These are phyloP conservation scores for Opisthograptis luteolata DNA, from an alignment of 2,888 invertebrate genomes.

Conservation along the genomic window DNA sequence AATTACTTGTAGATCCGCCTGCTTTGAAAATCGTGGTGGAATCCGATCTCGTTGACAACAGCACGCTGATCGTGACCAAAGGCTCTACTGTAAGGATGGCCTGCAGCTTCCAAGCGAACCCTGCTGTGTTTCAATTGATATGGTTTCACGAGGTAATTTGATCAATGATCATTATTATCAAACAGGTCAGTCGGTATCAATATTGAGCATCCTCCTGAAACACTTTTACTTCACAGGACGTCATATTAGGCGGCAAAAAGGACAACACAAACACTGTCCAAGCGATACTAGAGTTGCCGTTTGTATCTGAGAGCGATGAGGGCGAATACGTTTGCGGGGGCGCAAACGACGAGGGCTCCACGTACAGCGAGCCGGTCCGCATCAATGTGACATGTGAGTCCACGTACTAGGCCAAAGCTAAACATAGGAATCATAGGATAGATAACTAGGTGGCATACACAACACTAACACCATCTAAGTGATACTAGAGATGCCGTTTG, in stretches of 20 bases:
- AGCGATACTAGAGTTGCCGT: slow-evolving; percentile 52
- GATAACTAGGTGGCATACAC: too few species aligned
- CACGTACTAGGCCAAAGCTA: not conserved
- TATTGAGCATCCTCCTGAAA: too few species aligned
- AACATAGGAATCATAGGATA: too few species aligned
- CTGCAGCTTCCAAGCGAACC: slow-evolving; percentile 70
- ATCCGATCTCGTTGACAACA: slow-evolving; percentile 52
- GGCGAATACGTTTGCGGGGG: slow-evolving; percentile 75
- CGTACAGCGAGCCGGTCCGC: slow-evolving; percentile 63
- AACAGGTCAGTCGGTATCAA: too few species aligned
- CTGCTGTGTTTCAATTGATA: slow-evolving; percentile 60
- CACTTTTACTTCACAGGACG: too few species aligned
- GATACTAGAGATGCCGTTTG: too few species aligned
- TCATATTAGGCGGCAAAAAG: slow-evolving; percentile 50
- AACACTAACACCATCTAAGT: too few species aligned
- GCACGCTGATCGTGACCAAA: slow-evolving; percentile 60
- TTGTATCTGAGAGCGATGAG: slow-evolving; percentile 56
- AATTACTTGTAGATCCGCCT: slow-evolving; percentile 74
- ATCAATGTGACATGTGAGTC: slow-evolving; percentile 70
- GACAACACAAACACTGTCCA: slow-evolving; percentile 48
- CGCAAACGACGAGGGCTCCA: slow-evolving; percentile 63
- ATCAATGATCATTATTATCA: not conserved
- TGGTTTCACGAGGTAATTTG: slow-evolving; percentile 70
- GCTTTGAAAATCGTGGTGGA: slow-evolving; percentile 59
- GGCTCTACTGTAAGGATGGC: slow-evolving; percentile 63